Evolutionary conservation across 2,113 vertebrate genomes (phyloP).

Genomic region (Arvicanthis niloticus): DNA sequence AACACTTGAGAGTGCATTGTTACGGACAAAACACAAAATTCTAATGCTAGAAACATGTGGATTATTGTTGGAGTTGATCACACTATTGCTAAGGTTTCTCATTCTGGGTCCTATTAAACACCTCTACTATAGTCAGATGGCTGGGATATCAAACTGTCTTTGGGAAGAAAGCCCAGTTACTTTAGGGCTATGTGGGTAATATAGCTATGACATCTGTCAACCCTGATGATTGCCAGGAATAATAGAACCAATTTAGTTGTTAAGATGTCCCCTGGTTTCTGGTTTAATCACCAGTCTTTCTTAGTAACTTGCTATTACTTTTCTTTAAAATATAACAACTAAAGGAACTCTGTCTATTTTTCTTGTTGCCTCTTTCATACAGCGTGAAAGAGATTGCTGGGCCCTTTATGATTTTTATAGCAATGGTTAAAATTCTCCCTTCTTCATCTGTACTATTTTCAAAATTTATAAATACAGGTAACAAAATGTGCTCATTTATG

Average conservation of each 20-base stretch:
- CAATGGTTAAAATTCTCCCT: not conserved
- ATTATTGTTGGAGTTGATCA: not conserved
- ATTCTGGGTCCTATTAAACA: not conserved
- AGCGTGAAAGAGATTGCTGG: not conserved
- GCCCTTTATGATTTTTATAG: not conserved
- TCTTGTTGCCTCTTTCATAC: not conserved
- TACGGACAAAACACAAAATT: not conserved
- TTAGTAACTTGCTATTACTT: constrained; percentile 5
- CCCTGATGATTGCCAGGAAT: not conserved
- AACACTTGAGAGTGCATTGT: not conserved
- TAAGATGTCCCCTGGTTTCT: not conserved
- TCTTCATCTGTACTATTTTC: not conserved
- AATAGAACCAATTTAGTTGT: not conserved
- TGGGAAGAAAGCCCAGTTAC: not conserved
- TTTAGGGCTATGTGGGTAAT: not conserved
- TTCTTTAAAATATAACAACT: not conserved
- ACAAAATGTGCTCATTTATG: not conserved
- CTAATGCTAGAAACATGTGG: not conserved
- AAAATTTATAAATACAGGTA: not conserved
- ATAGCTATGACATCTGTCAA: not conserved
- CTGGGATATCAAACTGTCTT: constrained; percentile 7
- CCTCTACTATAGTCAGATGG: not conserved
- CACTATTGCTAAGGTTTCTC: not conserved
- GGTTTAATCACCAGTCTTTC: not conserved
- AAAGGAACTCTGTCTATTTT: not conserved